Base-by-base conservation (phyloP, 1,140 invertebrate species). In the Mya arenaria region DNA sequence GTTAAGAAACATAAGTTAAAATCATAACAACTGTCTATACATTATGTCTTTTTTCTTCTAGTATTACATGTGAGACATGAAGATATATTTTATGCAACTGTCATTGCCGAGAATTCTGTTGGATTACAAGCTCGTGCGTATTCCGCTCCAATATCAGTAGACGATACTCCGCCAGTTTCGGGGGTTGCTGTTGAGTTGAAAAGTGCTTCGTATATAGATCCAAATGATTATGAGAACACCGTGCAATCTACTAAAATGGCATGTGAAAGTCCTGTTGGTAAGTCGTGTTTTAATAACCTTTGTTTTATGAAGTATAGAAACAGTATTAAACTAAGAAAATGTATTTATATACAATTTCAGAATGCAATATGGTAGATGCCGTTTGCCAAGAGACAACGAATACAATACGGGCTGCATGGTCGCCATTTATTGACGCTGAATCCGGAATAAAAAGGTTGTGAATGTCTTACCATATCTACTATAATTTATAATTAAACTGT, bases 301-400 rank as follows among this genome's bases (percentile, higher is more conserved):
- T 17, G 17, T 17, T 4, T n/a, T 19, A 13, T 6, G 23, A 25
- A 15, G 4, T 6, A 25, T 13, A 41, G 15, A 28, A 6, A 10
- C 28, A 65, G 5, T 10, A 65, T 10, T 34, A 19, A 13, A 17
- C 13, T 25, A 28, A 34, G 28, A 69, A 5, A 8, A 15, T 15
- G 4, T 8, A 5, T 69, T 8, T 69, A 23, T 15, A 19, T 69
- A 23, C 48, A 10, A 23, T 81, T 86, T 44, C 73, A 85, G 83
- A 85, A 6, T 88, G 85, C 69, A 10, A 55, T 36, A 52, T 28
- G 4, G 41, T 89, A 5, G 87, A 89, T 84, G 83, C 84, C 5
- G 65, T 80, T 15, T 88, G 87, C 65, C 83, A 84, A 10, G 83
- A 85, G 25, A 83, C 87, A 17, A 28, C 87, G 39, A 84, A 84